These are phyloP conservation scores for Folsomia candida DNA, from an alignment of 2,888 invertebrate species.

Conservation along the genomic window DNA sequence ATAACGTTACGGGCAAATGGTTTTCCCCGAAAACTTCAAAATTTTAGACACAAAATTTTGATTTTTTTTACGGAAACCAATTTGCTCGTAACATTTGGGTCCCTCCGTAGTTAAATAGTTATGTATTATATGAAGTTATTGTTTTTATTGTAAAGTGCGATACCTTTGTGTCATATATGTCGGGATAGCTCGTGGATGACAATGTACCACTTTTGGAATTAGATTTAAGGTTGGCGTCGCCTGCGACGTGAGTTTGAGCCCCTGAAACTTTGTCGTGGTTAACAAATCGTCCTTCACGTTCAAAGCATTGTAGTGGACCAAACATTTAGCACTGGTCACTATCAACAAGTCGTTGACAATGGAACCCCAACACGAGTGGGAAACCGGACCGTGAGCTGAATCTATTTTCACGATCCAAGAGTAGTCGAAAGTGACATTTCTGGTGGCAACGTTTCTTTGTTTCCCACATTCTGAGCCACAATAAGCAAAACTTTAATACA, in stretches of 20 bases:
- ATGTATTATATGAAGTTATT: background rate
- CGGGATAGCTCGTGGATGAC: slow-evolving; percentile 9
- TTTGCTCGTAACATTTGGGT: too few species aligned
- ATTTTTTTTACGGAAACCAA: too few species aligned
- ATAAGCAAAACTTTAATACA: background rate
- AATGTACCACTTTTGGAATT: background rate
- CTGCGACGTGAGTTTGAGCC: background rate
- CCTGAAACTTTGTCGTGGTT: background rate
- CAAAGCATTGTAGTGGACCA: background rate
- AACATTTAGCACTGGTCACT: slow-evolving; percentile 1
- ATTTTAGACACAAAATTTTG: too few species aligned
- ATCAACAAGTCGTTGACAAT: slow-evolving; percentile 18
- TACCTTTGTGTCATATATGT: background rate
- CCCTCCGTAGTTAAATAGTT: background rate
- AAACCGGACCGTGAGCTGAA: background rate
- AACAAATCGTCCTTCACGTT: background rate
- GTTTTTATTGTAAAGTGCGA: too few species aligned
- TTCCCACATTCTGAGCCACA: background rate
- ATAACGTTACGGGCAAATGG: too few species aligned
- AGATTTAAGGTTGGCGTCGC: background rate
- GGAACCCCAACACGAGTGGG: slow-evolving; percentile 14
- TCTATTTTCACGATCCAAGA: background rate
- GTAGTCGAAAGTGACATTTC: background rate
- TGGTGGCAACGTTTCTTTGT: background rate
- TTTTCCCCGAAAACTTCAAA: too few species aligned